Base-by-base conservation (phyloP, 2,113 vertebrate species). In the Bambusicola thoracicus region DNA sequence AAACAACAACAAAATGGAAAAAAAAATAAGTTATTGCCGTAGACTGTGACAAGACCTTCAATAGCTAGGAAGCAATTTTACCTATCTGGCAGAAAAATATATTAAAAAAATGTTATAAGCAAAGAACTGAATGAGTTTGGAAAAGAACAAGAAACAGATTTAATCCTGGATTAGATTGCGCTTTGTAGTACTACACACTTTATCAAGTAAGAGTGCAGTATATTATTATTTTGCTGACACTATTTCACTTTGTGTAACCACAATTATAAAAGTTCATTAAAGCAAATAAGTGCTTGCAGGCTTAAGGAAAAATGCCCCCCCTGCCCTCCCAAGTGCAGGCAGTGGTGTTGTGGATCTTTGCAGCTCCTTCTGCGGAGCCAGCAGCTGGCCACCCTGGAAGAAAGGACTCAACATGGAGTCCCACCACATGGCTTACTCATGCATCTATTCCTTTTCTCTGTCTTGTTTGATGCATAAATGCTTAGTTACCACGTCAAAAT, bases 391-490 rank as follows among this genome's bases (percentile, higher is more conserved):
- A 5, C 32, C 18, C 34, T 86, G 34, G n/a, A 62, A 81, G 8
- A 27, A 58, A 48, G 18, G 8, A 24, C 15, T 58, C 0, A 0
- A 66, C 76, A 44, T 36, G 2, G 20, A 86, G 14, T 3, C 2
- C 6, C 22, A 8, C 3, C 5, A 7, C 4, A 8, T 1, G 20
- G 4, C 17, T 30, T 5, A 19, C 13, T 66, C 19, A 41, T 65
- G 43, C 5, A 25, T 38, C 34, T 76, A 3, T 36, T 85, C 4
- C 5, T 88, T 85, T 65, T 34, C 7, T 29, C 17, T 6, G 6
- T 77, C 5, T 8, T 70, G n/a, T 53, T 51, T 20, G 43, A 61
- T 11, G 21, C 70, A 44, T 21, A 86, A 62, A 40, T 61, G 11
- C 38, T 58, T 69, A 3, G 8, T 77, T 86, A 70, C 12, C 20